These are phyloP conservation scores for Glaucidium brasilianum DNA, from an alignment of 2,113 vertebrate genomes.

Conservation along the genomic window DNA sequence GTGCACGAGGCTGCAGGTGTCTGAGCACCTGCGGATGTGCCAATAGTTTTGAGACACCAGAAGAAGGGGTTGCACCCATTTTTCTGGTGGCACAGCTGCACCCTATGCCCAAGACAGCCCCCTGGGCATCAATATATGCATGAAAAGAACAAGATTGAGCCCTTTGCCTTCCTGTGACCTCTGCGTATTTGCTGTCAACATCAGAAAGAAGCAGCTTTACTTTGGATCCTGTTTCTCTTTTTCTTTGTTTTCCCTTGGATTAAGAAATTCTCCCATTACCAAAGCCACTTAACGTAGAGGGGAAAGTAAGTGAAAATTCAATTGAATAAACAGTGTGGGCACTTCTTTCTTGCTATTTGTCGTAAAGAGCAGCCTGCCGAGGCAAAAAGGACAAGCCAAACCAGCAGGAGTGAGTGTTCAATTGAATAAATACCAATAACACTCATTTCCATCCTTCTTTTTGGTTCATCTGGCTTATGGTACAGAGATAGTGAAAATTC, in stretches of 20 bases:
- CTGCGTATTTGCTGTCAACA: background rate
- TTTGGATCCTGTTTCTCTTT: background rate
- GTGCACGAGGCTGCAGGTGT: background rate
- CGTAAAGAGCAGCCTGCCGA: background rate
- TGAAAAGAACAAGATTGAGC: background rate
- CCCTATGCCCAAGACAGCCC: background rate
- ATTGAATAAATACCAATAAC: constrained; percentile 36
- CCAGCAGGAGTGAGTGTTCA: background rate
- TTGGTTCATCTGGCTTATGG: constrained; percentile 16
- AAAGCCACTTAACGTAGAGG: background rate
- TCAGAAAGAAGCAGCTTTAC: background rate
- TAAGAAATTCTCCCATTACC: constrained; percentile 23
- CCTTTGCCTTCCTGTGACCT: background rate
- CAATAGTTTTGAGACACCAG: background rate
- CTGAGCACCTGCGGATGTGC: background rate
- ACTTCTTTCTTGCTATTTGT: background rate
- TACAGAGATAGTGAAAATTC: constrained; percentile 45
- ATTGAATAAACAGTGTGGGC: background rate
- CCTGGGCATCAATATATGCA: background rate
- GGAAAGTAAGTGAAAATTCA: constrained; percentile 44
- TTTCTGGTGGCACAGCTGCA: background rate
- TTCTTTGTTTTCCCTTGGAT: background rate
- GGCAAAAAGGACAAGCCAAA: background rate
- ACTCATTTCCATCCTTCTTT: background rate
- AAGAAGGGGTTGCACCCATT: background rate